Evolutionary conservation across 2,113 vertebrate species (phyloP).

Genomic region (Spizaetus ornatus): DNA sequence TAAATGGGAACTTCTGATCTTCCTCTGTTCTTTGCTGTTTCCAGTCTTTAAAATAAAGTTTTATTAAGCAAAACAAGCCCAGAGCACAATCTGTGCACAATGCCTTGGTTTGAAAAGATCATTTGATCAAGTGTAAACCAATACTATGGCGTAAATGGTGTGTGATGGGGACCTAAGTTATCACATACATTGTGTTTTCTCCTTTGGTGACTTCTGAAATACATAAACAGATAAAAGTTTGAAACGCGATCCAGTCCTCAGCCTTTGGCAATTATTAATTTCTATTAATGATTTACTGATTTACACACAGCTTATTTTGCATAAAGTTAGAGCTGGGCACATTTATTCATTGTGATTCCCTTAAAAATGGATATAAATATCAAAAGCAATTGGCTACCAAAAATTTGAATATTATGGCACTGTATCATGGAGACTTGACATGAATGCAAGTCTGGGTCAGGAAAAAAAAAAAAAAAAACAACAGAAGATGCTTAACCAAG

Average conservation of each 20-base stretch:
- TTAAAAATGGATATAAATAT: slow-evolving; percentile 71
- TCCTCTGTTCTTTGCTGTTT: neutral
- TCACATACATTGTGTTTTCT: neutral
- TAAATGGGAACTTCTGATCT: neutral
- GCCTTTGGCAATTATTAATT: slow-evolving; percentile 65
- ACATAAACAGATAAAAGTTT: slow-evolving; percentile 16
- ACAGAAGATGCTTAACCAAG: slow-evolving; percentile 18
- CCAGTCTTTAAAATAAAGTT: neutral
- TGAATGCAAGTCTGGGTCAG: slow-evolving; percentile 10
- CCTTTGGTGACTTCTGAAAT: slow-evolving; percentile 31
- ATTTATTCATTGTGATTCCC: slow-evolving; percentile 58
- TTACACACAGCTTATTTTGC: slow-evolving; percentile 55
- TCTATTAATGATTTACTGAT: slow-evolving; percentile 66
- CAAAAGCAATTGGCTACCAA: slow-evolving; percentile 63
- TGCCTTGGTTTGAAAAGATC: neutral
- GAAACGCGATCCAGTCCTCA: slow-evolving; percentile 20
- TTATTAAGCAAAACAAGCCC: neutral
- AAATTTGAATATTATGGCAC: slow-evolving; percentile 59
- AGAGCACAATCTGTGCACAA: neutral
- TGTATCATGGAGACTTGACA: slow-evolving; percentile 30
- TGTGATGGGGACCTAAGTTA: neutral
- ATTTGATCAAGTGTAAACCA: neutral
- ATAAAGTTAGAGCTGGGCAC: slow-evolving; percentile 57
- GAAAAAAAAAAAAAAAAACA: neutral
- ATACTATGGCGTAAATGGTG: neutral